Evolutionary conservation across 2,797 vertebrate species (phyloP).

Genomic region (Enteromius unitaeniatus): DNA sequence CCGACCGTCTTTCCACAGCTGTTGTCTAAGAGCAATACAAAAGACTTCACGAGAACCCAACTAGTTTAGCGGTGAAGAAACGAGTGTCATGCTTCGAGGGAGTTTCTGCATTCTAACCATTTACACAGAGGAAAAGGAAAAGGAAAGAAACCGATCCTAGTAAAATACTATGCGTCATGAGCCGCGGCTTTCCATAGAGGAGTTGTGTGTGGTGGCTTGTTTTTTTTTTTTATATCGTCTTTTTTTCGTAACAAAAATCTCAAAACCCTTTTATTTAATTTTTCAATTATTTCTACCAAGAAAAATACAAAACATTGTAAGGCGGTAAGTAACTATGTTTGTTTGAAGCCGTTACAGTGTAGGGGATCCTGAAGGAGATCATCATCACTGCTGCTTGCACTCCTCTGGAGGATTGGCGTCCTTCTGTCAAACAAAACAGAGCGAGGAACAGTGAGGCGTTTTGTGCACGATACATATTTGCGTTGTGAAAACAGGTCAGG

Average conservation of each 20-base stretch:
- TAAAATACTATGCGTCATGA: slow-evolving; percentile 92
- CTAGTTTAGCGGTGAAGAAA: slow-evolving; percentile 91
- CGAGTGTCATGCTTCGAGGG: slow-evolving; percentile 82
- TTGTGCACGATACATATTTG: background rate
- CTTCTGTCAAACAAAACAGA: slow-evolving; percentile 85
- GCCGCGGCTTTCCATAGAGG: slow-evolving; percentile 80
- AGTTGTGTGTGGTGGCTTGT: slow-evolving; percentile 68
- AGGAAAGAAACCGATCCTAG: slow-evolving; percentile 76
- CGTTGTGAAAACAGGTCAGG: background rate
- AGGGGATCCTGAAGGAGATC: slow-evolving; percentile 90
- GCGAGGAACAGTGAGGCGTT: background rate
- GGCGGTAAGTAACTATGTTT: slow-evolving; percentile 97
- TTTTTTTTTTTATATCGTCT: slow-evolving; percentile 55
- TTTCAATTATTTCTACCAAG: slow-evolving; percentile 92
- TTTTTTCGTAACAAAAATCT: slow-evolving; percentile 87
- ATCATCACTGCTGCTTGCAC: slow-evolving; percentile 98
- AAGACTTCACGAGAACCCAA: slow-evolving; percentile 93
- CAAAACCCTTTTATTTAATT: slow-evolving; percentile 75
- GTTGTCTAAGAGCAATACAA: slow-evolving; percentile 90
- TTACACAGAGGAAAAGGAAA: slow-evolving; percentile 75
- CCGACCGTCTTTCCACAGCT: slow-evolving; percentile 83
- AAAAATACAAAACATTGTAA: slow-evolving; percentile 99
- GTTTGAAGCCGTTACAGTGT: slow-evolving; percentile 94
- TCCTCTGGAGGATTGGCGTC: slow-evolving; percentile 94
- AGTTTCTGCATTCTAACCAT: slow-evolving; percentile 74